These are phyloP conservation scores for Felis chaus DNA, from an alignment of 2,113 vertebrate genomes.

Conservation along the genomic window DNA sequence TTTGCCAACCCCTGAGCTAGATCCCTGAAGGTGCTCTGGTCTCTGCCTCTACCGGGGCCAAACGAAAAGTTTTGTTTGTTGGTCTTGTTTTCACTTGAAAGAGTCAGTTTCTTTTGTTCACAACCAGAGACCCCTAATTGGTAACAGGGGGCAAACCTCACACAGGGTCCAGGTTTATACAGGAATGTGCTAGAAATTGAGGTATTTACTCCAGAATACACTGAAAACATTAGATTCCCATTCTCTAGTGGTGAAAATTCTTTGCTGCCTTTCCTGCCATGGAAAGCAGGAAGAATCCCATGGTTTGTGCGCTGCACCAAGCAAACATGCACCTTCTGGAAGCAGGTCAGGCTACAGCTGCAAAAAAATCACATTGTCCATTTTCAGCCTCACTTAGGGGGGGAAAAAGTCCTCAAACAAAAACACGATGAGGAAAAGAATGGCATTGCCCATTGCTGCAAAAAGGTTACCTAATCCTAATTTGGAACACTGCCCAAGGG, in stretches of 20 bases:
- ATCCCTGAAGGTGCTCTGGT: background rate
- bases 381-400: slow-evolving; percentile 17
- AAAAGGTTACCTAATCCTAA: slow-evolving; percentile 57
- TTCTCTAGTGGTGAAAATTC: background rate
- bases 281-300: background rate
- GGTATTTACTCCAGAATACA: background rate
- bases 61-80: background rate
- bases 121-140: background rate
- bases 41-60: background rate
- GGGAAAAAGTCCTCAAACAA: slow-evolving; percentile 12
- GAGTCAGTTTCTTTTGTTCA: background rate
- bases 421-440: slow-evolving; percentile 22
- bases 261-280: background rate
- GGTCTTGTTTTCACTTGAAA: background rate
- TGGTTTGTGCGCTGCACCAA: background rate
- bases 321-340: background rate
- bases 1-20: background rate
- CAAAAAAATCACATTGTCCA: background rate
- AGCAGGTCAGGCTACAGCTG: background rate
- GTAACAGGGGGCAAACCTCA: background rate
- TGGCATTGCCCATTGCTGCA: background rate
- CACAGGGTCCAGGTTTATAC: background rate
- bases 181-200: background rate
- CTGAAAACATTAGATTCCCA: background rate
- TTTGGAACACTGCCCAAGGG: background rate